These are phyloP conservation scores for Pteronura brasiliensis DNA, from an alignment of 2,113 vertebrate genomes.

Conservation along the genomic window DNA sequence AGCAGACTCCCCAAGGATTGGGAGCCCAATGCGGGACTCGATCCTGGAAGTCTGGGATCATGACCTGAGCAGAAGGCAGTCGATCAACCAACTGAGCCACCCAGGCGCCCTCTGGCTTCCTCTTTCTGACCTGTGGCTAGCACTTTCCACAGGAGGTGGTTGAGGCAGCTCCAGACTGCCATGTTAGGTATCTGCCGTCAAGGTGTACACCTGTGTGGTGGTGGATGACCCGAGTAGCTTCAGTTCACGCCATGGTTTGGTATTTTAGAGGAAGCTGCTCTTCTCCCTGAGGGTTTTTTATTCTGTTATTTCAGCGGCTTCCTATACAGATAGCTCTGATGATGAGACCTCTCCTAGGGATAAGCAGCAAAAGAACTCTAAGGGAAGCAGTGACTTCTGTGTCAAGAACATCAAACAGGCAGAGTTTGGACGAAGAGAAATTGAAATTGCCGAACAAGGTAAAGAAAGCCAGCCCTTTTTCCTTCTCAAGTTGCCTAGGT, in stretches of 20 bases:
- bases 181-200: background rate
- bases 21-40: too few species aligned
- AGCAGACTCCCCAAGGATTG: too few species aligned
- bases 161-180: background rate
- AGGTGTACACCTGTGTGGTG: background rate
- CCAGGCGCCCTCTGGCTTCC: background rate
- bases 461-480: background rate
- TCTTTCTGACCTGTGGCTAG: background rate
- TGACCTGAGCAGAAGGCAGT: too few species aligned
- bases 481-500: background rate
- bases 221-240: background rate
- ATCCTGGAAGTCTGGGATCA: too few species aligned
- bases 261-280: background rate
- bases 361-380: conserved; percentile 98
- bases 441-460: conserved; percentile 99
- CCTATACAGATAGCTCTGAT: conserved; percentile 98
- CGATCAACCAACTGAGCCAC: too few species aligned
- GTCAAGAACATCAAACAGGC: conserved; percentile 99
- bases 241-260: background rate
- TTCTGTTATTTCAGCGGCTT: conserved; percentile 89
- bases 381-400: conserved; percentile 96
- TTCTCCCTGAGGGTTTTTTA: conserved; percentile 12
- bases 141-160: background rate
- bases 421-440: conserved; percentile 97
- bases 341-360: conserved; percentile 98